These are phyloP conservation scores for Leptinotarsa peninsularis DNA, from an alignment of 2,888 invertebrate genomes.

Conservation along the genomic window DNA sequence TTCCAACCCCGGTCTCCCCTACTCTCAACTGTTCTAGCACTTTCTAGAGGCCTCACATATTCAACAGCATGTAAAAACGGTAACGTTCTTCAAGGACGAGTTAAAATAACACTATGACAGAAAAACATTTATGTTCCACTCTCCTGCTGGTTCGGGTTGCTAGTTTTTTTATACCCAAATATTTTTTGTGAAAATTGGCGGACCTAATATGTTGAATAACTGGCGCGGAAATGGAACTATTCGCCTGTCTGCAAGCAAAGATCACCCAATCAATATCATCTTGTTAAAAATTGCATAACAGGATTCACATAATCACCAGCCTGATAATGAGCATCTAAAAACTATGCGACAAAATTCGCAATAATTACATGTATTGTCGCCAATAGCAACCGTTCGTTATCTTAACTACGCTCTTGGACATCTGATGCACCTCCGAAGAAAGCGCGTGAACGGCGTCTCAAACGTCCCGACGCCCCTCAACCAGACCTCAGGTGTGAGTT, in stretches of 20 bases:
- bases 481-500: slow-evolving; percentile 50
- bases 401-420: slow-evolving; percentile 54
- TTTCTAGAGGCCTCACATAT: no score
- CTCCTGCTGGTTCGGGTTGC: no score
- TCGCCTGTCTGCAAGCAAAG: neutral
- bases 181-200: no score
- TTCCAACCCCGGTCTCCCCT: no score
- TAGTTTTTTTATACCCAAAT: no score
- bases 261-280: neutral
- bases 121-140: no score
- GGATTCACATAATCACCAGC: slow-evolving; percentile 19
- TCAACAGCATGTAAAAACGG: no score
- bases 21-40: no score
- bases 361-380: slow-evolving; percentile 55
- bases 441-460: slow-evolving; percentile 24
- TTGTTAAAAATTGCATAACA: slow-evolving; percentile 22
- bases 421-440: slow-evolving; percentile 53
- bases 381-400: slow-evolving; percentile 60
- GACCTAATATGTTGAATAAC: no score
- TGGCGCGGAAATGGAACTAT: no score
- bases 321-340: slow-evolving; percentile 30
- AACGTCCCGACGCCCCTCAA: slow-evolving; percentile 31
- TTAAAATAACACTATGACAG: no score
- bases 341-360: slow-evolving; percentile 26
- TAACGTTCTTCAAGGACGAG: no score